A percentile compares a stretch with the other conserved stretches of the same genome.
Evolutionary conservation across 1,140 invertebrate species (phyloP).

Genomic region (Sweltsa coloradensis): DNA sequence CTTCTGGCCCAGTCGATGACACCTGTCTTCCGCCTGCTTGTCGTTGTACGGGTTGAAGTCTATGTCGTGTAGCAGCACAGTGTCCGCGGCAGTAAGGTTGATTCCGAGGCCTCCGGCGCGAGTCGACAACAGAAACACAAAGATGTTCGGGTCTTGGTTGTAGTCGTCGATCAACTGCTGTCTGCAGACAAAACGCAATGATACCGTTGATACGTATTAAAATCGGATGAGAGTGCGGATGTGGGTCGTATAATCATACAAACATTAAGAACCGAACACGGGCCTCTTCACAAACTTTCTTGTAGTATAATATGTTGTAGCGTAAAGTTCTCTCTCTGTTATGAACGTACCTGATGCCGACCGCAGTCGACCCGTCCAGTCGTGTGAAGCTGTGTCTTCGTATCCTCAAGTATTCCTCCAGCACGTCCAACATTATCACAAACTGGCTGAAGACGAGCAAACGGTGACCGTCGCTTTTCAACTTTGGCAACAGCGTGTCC

Average conservation of each 20-base stretch:
- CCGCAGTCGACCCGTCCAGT: slow-evolving; percentile 74
- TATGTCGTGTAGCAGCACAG: slow-evolving; percentile 90
- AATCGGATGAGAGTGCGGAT: too few species aligned
- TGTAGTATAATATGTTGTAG: too few species aligned
- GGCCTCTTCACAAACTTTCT: too few species aligned
- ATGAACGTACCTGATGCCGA: slow-evolving; percentile 59
- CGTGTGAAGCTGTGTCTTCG: slow-evolving; percentile 59
- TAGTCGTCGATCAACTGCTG: slow-evolving; percentile 71
- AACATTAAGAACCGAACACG: too few species aligned
- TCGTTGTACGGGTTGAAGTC: slow-evolving; percentile 98
- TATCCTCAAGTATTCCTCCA: slow-evolving; percentile 71
- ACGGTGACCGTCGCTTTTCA: slow-evolving; percentile 60
- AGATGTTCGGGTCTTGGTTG: slow-evolving; percentile 56
- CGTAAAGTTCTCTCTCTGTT: too few species aligned
- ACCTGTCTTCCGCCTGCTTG: slow-evolving; percentile 94
- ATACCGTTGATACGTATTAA: too few species aligned
- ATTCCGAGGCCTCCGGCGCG: slow-evolving; percentile 81
- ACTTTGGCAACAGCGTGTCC: slow-evolving; percentile 59
- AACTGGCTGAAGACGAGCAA: slow-evolving; percentile 93
- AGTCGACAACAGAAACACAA: slow-evolving; percentile 73
- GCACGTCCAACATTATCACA: slow-evolving; percentile 81
- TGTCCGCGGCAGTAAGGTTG: slow-evolving; percentile 86
- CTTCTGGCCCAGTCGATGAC: slow-evolving; percentile 88
- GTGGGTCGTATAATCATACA: too few species aligned
- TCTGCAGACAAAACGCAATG: slow-evolving; percentile 31